Evolutionary conservation across 2,797 vertebrate species (phyloP).

Genomic region (Triplophysa bombifrons): DNA sequence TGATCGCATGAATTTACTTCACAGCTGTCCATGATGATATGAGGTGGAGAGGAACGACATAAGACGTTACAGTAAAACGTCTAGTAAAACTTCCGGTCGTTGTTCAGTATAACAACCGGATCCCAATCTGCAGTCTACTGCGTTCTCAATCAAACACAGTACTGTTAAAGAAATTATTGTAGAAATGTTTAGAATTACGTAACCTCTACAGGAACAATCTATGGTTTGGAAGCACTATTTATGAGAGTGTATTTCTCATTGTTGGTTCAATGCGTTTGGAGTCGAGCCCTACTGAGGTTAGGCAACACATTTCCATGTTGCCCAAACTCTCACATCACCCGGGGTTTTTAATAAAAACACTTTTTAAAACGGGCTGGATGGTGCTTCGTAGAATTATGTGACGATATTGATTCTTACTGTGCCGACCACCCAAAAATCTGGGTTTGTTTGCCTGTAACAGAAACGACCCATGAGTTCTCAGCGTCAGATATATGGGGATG

Average conservation of each 20-base stretch:
- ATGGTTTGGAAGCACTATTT: neutral
- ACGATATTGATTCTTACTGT: conserved; percentile 10
- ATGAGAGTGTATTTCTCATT: conserved; percentile 1
- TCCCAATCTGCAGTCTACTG: neutral
- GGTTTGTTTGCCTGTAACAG: conserved; percentile 23
- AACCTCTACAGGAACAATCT: neutral
- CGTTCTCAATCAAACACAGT: neutral
- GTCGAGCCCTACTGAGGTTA: conserved; percentile 15
- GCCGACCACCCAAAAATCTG: conserved; percentile 37
- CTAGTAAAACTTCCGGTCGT: neutral
- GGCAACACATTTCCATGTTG: neutral
- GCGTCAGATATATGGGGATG: neutral
- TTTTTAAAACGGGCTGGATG: conserved; percentile 14
- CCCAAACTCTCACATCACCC: conserved; percentile 24
- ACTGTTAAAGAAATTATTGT: neutral
- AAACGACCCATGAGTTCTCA: conserved; percentile 16
- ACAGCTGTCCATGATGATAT: neutral
- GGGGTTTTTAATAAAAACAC: conserved; percentile 34
- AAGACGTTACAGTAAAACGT: neutral
- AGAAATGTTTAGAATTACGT: neutral
- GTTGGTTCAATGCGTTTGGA: conserved; percentile 27
- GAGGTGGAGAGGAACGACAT: neutral
- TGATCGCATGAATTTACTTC: neutral
- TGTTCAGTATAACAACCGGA: neutral
- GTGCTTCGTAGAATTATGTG: neutral